Percentiles rank a stretch among this genome's conserved stretches.
phyloP scores from a whole-genome alignment of 92 coral and sea anemone species.

The Epizoanthus fatuus region DNA sequence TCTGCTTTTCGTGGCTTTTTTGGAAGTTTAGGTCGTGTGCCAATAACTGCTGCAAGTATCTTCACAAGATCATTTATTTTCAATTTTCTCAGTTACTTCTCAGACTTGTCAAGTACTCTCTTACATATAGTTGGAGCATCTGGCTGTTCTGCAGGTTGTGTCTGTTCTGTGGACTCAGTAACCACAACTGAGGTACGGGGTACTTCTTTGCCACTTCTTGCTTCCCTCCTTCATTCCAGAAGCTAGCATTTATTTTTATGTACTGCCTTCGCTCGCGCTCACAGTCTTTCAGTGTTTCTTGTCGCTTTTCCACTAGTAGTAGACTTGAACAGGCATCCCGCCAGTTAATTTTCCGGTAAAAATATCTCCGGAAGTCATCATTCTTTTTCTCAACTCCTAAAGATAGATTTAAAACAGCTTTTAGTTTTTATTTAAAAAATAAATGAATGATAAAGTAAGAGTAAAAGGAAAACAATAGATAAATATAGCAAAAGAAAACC shows the following conservation, averaged over 20 bases:
- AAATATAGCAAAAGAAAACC: too few relatives aligned
- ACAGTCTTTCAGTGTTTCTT: background rate
- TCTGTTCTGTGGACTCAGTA: too few relatives aligned
- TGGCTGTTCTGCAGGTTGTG: too few relatives aligned
- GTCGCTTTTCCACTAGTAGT: constrained; percentile 30
- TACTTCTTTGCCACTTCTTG: constrained; percentile 23
- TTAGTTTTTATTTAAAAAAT: too few relatives aligned
- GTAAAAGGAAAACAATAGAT: too few relatives aligned
- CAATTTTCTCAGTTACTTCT: too few relatives aligned
- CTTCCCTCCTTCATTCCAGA: constrained; percentile 32
- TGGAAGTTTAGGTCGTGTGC: background rate
- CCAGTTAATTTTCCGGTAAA: constrained; percentile 23
- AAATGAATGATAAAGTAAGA: too few relatives aligned
- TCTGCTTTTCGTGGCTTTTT: constrained; percentile 29
- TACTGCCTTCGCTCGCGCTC: constrained; percentile 12
- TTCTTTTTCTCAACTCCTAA: constrained; percentile 39
- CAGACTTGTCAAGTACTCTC: too few relatives aligned
- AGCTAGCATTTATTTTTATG: constrained; percentile 2
- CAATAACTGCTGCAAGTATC: too few relatives aligned
- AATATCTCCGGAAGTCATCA: constrained; percentile 26
- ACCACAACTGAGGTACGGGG: background rate
- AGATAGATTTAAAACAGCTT: background rate
- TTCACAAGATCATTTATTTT: too few relatives aligned
- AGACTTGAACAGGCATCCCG: constrained; percentile 34
- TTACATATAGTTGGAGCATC: too few relatives aligned